Conservation (phyloP, 2,888 invertebrate species). For the Mimumesa dahlbomi region DNA sequence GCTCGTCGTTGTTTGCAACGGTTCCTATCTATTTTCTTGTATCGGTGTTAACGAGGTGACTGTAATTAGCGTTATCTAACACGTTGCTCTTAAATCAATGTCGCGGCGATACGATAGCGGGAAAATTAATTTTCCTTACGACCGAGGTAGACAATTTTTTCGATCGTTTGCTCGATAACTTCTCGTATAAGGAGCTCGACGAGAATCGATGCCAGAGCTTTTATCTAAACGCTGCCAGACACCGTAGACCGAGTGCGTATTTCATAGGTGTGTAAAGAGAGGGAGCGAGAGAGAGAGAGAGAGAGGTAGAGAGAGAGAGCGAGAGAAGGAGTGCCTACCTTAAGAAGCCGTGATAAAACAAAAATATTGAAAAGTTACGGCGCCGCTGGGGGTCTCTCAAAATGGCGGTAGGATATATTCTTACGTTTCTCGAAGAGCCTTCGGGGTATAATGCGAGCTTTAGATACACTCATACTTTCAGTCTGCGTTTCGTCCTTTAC, state of each 20-base stretch:
- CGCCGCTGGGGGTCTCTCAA: conserved; percentile 30
- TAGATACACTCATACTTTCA: conserved; percentile 10
- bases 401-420: conserved; percentile 18
- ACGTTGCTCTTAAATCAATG: neutral
- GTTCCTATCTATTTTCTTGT: neutral
- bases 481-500: conserved; percentile 35
- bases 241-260: conserved; percentile 14
- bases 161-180: conserved; percentile 25
- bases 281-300: too few relatives aligned
- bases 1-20: too few relatives aligned
- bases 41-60: neutral
- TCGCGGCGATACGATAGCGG: neutral
- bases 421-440: neutral
- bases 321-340: conserved; percentile 6
- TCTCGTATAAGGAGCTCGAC: conserved; percentile 29
- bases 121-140: conserved; percentile 2
- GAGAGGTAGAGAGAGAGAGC: too few relatives aligned
- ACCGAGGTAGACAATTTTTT: neutral
- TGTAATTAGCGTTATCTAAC: neutral
- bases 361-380: conserved; percentile 53
- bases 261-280: conserved; percentile 10
- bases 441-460: conserved; percentile 25
- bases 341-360: conserved; percentile 42
- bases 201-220: conserved; percentile 30
- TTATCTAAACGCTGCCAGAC: conserved; percentile 45